Conservation (phyloP, 2,797 vertebrate genomes). For the Schizopygopsis malacanthus region DNA sequence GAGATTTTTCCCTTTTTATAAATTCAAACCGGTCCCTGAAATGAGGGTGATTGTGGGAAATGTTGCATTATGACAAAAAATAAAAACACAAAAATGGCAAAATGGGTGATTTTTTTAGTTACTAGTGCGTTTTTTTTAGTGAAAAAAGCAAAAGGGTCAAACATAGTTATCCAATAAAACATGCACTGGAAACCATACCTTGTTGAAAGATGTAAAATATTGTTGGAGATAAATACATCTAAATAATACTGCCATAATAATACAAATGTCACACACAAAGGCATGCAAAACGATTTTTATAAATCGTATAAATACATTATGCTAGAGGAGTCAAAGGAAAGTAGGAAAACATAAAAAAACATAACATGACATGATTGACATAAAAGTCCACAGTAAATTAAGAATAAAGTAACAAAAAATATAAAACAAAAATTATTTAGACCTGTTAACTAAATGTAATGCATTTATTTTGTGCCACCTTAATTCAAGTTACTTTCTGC, state of each 20-base stretch:
- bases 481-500: constrained; percentile 38
- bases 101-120: background rate
- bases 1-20: constrained; percentile 19
- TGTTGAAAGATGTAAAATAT: background rate
- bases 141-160: background rate
- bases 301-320: constrained; percentile 46
- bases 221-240: background rate
- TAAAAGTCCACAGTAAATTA: constrained; percentile 52
- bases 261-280: background rate
- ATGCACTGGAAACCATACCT: background rate
- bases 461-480: constrained; percentile 33
- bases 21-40: constrained; percentile 55
- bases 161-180: background rate
- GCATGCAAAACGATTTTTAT: constrained; percentile 33
- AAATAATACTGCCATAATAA: background rate
- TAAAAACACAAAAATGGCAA: constrained; percentile 10
- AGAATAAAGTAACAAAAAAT: constrained; percentile 50
- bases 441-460: constrained; percentile 14
- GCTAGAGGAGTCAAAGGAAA: constrained; percentile 78
- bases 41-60: constrained; percentile 52
- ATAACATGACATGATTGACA: constrained; percentile 33
- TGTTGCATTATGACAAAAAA: constrained; percentile 35
- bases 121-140: background rate
- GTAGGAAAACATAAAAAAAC: constrained; percentile 61
- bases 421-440: too few relatives aligned